These are phyloP conservation scores for Tanytarsus gracilentus DNA, from an alignment of 2,888 invertebrate species.

Conservation along the genomic window DNA sequence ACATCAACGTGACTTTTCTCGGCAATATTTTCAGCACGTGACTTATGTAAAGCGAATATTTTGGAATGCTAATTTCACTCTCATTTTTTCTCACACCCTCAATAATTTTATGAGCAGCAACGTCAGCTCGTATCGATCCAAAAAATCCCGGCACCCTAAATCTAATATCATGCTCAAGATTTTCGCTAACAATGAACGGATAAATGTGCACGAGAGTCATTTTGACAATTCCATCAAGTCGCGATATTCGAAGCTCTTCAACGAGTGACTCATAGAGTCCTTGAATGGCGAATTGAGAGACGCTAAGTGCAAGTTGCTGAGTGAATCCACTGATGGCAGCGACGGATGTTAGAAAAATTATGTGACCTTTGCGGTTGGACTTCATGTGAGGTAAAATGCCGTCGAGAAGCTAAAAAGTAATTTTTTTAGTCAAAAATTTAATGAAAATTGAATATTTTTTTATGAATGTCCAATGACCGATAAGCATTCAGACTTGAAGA, in stretches of 20 bases:
- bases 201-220: constrained; percentile 54
- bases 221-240: constrained; percentile 47
- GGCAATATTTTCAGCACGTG: constrained; percentile 52
- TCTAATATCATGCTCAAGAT: constrained; percentile 48
- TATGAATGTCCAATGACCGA: neutral
- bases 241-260: constrained; percentile 51
- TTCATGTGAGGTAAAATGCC: constrained; percentile 54
- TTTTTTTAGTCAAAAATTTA: neutral
- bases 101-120: constrained; percentile 51
- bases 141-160: constrained; percentile 56
- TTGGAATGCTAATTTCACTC: constrained; percentile 54
- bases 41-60: constrained; percentile 50
- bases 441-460: neutral
- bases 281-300: constrained; percentile 58
- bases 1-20: constrained; percentile 50
- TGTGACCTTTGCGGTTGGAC: constrained; percentile 49
- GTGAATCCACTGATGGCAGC: constrained; percentile 52
- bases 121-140: constrained; percentile 51
- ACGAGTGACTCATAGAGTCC: constrained; percentile 55
- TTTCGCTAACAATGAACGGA: constrained; percentile 51
- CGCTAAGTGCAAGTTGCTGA: constrained; percentile 51
- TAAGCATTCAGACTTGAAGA: neutral
- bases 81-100: constrained; percentile 55
- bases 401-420: constrained; percentile 47
- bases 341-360: constrained; percentile 53